A percentile compares a stretch with the other conserved stretches of the same genome.
Evolutionary conservation across 2,113 vertebrate genomes (phyloP).

Genomic region (Shinisaurus crocodilurus): DNA sequence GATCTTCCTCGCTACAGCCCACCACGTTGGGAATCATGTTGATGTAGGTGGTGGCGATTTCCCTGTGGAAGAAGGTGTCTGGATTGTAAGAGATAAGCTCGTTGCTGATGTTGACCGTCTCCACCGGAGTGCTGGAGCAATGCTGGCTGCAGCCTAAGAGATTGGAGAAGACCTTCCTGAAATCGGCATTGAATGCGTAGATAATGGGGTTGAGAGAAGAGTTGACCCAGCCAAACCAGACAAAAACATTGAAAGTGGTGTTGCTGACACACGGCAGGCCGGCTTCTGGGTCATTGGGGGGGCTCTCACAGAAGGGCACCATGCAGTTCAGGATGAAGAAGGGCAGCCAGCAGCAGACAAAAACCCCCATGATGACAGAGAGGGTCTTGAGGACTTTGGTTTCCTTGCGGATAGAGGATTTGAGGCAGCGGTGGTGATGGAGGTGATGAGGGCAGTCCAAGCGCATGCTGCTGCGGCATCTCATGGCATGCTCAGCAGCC

Average conservation of each 20-base stretch:
- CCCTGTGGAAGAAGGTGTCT: slow-evolving; percentile 86
- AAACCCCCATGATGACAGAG: slow-evolving; percentile 94
- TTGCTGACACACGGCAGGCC: slow-evolving; percentile 92
- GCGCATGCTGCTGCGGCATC: slow-evolving; percentile 80
- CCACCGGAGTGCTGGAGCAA: slow-evolving; percentile 84
- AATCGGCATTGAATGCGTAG: slow-evolving; percentile 96
- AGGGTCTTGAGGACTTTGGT: slow-evolving; percentile 96
- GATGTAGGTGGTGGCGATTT: slow-evolving; percentile 83
- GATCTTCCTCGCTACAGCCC: slow-evolving; percentile 80
- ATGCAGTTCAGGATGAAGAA: slow-evolving; percentile 95
- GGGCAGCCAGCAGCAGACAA: slow-evolving; percentile 95
- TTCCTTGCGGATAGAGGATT: slow-evolving; percentile 89
- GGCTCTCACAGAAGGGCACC: slow-evolving; percentile 90
- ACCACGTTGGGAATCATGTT: slow-evolving; percentile 90
- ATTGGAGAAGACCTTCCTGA: slow-evolving; percentile 90
- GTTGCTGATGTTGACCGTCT: slow-evolving; percentile 91
- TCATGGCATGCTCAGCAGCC: slow-evolving; percentile 89
- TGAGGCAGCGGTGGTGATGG: slow-evolving; percentile 83
- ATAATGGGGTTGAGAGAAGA: slow-evolving; percentile 95
- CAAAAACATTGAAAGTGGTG: slow-evolving; percentile 93
- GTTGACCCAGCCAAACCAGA: slow-evolving; percentile 98
- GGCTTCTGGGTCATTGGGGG: slow-evolving; percentile 67
- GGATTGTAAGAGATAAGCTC: slow-evolving; percentile 92
- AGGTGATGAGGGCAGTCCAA: slow-evolving; percentile 75
- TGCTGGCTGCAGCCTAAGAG: slow-evolving; percentile 87